A percentile compares a stretch with the other conserved stretches of the same genome.
These are phyloP conservation scores for Lepas anatifera DNA, from an alignment of 2,888 invertebrate species.

Conservation along the genomic window DNA sequence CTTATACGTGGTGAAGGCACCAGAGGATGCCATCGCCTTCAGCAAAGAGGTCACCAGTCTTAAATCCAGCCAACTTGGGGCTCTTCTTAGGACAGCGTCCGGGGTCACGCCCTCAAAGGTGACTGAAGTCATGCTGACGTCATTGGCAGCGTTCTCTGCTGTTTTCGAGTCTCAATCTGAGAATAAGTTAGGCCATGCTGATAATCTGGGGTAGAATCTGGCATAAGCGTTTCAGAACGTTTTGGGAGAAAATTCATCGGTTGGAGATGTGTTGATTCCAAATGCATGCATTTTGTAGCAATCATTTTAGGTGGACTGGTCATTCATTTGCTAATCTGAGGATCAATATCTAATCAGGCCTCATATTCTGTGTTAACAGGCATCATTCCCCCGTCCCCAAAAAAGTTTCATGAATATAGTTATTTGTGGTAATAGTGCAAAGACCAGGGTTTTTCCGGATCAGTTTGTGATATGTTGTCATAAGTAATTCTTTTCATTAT, in stretches of 20 bases:
- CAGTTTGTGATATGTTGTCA: too few species aligned
- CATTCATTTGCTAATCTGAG: too few species aligned
- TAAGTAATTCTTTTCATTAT: too few species aligned
- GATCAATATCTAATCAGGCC: too few species aligned
- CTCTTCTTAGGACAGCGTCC: not conserved
- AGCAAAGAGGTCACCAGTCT: not conserved
- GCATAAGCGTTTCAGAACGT: not conserved
- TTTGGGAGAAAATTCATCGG: not conserved
- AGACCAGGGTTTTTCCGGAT: too few species aligned
- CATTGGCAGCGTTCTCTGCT: not conserved
- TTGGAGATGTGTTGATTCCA: not conserved
- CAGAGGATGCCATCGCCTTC: conserved; percentile 1
- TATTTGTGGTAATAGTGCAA: too few species aligned
- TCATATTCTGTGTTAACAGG: too few species aligned
- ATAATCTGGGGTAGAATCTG: not conserved
- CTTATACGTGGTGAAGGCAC: not conserved
- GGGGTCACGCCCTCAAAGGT: not conserved
- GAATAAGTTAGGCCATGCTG: not conserved
- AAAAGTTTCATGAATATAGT: too few species aligned
- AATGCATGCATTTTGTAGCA: not conserved
- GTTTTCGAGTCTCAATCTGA: not conserved
- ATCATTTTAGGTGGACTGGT: too few species aligned
- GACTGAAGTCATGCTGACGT: too few species aligned
- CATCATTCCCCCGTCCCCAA: too few species aligned
- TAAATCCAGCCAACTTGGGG: not conserved